phyloP scores from a whole-genome alignment of 2,888 invertebrate species.

The Monochamus alternatus region DNA sequence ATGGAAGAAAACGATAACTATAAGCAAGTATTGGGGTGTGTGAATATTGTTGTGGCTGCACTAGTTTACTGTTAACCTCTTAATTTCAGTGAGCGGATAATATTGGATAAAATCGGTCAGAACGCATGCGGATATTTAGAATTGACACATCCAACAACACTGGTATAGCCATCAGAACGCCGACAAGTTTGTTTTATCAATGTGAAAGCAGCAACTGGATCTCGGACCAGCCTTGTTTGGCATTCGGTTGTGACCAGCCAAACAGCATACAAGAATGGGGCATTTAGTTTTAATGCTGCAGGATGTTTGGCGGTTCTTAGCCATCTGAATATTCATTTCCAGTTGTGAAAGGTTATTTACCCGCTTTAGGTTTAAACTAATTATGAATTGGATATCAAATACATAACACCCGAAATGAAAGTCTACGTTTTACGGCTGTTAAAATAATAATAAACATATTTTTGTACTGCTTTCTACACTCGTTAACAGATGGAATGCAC shows the following conservation, averaged over 20 bases:
- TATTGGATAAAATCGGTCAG: no score
- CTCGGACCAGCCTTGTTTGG: background rate
- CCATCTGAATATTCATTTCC: background rate
- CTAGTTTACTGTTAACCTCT: no score
- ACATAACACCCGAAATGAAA: conserved; percentile 24
- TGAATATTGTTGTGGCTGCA: no score
- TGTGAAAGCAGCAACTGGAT: background rate
- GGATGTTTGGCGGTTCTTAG: background rate
- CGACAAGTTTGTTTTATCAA: background rate
- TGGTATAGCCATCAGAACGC: background rate
- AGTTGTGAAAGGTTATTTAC: conserved; percentile 20
- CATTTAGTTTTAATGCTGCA: background rate
- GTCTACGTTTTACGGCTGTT: conserved; percentile 19
- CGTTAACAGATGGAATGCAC: background rate
- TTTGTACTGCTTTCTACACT: conserved; percentile 19
- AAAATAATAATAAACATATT: conserved; percentile 18
- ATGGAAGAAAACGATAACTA: no score
- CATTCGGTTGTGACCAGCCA: no score
- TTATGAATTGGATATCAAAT: background rate
- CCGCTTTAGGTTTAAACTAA: conserved; percentile 1
- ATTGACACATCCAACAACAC: no score
- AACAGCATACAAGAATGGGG: background rate
- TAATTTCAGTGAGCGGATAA: no score
- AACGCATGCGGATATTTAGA: no score
- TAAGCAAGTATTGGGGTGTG: no score